Conservation (phyloP, 2,888 invertebrate species). For the Halocaridina rubra region DNA sequence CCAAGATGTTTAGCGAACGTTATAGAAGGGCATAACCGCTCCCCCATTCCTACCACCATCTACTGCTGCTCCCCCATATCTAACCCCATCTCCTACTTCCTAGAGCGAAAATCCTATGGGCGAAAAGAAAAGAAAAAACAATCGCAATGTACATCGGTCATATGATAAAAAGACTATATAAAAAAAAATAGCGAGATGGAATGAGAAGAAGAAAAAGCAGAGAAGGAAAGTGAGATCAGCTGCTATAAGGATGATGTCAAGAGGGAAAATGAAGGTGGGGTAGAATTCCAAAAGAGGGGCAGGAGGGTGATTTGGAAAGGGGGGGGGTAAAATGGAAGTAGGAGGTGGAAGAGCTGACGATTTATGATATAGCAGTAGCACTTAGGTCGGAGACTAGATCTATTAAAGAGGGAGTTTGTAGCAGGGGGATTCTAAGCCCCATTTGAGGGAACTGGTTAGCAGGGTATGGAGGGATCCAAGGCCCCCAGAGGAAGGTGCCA, state of each 20-base stretch:
- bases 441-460: background rate
- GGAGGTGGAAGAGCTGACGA: background rate
- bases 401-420: slow-evolving; percentile 2
- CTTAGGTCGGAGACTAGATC: slow-evolving; percentile 10
- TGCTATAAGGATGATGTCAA: background rate
- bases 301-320: slow-evolving; percentile 1
- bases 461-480: background rate
- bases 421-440: background rate
- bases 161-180: background rate
- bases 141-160: background rate
- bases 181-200: background rate
- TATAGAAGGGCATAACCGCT: too few species aligned
- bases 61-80: too few species aligned
- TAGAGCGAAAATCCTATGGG: too few species aligned
- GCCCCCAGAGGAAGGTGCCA: background rate
- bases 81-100: too few species aligned
- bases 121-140: background rate
- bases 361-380: slow-evolving; percentile 36
- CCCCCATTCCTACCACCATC: too few species aligned
- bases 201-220: background rate
- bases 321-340: background rate
- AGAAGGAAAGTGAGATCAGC: too few species aligned
- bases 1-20: too few species aligned
- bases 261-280: too few species aligned
- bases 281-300: slow-evolving; percentile 3